phyloP scores from a whole-genome alignment of 2,888 invertebrate genomes.

The Drosophila nr. perissopoda region DNA sequence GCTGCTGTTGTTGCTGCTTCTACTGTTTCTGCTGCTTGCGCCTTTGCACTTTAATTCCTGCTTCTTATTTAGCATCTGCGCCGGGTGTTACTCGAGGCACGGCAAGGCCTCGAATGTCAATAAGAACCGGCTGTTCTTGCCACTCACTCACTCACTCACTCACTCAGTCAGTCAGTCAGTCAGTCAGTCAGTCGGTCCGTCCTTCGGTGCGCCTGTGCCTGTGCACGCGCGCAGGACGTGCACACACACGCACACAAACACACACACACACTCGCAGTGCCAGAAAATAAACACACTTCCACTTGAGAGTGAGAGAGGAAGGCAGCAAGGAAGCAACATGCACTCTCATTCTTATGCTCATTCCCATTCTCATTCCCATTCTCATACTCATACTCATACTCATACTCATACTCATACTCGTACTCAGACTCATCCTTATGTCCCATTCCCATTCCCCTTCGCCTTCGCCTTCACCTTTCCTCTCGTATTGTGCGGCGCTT shows the following conservation, averaged over 20 bases:
- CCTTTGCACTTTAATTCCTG: conserved; percentile 74
- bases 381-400: conserved; percentile 19
- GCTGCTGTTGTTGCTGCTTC: neutral
- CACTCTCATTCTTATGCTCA: conserved; percentile 43
- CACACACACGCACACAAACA: conserved; percentile 32
- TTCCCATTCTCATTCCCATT: conserved; percentile 38
- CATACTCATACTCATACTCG: conserved; percentile 5
- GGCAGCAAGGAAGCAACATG: conserved; percentile 30
- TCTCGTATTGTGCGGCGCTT: conserved; percentile 39
- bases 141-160: conserved; percentile 34
- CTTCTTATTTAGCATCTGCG: conserved; percentile 78
- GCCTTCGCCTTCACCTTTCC: neutral
- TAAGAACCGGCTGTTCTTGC: conserved; percentile 63
- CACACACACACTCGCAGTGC: conserved; percentile 19
- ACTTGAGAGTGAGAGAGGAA: conserved; percentile 9
- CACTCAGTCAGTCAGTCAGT: conserved; percentile 18
- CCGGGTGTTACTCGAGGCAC: conserved; percentile 70
- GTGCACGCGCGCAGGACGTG: conserved; percentile 75
- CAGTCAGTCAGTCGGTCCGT: conserved; percentile 5
- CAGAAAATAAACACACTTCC: neutral
- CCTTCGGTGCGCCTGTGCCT: conserved; percentile 18
- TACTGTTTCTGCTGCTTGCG: conserved; percentile 30
- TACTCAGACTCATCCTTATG: conserved; percentile 6
- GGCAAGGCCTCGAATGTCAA: conserved; percentile 55
- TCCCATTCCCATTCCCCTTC: neutral